Evolutionary conservation across 2,113 vertebrate species (phyloP).

Genomic region (Oceanites oceanicus): DNA sequence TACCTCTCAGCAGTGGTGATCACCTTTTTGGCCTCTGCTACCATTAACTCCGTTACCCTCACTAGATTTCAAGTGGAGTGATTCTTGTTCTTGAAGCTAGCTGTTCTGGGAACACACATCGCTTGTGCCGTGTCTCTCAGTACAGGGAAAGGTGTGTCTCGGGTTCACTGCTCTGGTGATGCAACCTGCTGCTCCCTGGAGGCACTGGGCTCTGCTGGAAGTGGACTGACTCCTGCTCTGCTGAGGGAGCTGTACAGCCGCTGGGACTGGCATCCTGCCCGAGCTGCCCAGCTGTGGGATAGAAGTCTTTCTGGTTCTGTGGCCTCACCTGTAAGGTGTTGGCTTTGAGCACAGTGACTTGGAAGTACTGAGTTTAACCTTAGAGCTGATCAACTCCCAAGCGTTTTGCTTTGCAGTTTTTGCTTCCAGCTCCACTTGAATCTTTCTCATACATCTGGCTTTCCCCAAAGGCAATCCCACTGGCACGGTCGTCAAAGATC

Average conservation of each 20-base stretch:
- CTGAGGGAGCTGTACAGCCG: background rate
- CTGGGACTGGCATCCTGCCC: background rate
- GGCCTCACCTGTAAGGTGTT: background rate
- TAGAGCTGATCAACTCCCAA: background rate
- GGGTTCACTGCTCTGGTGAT: background rate
- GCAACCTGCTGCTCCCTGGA: background rate
- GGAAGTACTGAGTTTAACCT: background rate
- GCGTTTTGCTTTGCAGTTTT: background rate
- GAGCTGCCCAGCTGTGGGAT: background rate
- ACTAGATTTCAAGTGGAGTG: background rate
- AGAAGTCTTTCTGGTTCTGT: background rate
- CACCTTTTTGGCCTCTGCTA: background rate
- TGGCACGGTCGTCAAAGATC: background rate
- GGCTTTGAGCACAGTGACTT: background rate
- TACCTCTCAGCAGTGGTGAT: background rate
- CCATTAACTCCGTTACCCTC: background rate
- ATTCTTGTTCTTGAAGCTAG: background rate
- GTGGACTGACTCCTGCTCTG: background rate
- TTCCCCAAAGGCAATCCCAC: background rate
- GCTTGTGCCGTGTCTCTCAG: accelerated
- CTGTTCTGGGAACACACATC: accelerated
- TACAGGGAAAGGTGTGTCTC: background rate
- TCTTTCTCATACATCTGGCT: background rate
- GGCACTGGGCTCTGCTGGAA: background rate
- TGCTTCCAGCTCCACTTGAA: background rate